phyloP scores from a whole-genome alignment of 2,113 vertebrate species.

The Tonatia bakeri region DNA sequence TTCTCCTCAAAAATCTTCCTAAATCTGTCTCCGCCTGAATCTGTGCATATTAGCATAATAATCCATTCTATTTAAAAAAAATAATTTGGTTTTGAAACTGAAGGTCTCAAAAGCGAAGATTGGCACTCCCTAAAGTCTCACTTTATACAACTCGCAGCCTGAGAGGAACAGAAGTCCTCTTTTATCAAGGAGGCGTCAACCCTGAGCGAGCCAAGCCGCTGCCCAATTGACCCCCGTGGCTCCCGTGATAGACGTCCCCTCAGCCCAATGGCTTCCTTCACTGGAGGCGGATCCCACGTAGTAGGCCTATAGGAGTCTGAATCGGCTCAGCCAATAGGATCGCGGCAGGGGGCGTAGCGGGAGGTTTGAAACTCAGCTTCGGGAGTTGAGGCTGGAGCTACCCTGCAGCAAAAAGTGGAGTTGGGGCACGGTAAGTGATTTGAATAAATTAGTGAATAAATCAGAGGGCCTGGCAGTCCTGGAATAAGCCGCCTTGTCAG shows the following conservation, averaged over 20 bases:
- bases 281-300: neutral
- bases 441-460: neutral
- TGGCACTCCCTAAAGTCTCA: neutral
- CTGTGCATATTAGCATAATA: neutral
- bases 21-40: neutral
- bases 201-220: neutral
- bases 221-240: neutral
- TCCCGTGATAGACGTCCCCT: neutral
- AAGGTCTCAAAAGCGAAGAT: neutral
- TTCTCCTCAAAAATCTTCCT: neutral
- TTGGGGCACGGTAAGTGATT: conserved; percentile 35
- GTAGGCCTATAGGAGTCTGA: neutral
- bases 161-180: neutral
- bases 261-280: neutral
- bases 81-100: neutral
- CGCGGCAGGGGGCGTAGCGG: conserved; percentile 63
- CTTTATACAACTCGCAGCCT: rapidly evolving
- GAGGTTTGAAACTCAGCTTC: conserved; percentile 77
- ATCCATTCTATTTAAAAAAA: neutral
- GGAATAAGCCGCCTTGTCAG: neutral
- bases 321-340: conserved; percentile 46
- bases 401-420: neutral
- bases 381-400: neutral
- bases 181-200: neutral
- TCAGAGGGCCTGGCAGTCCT: neutral